Evolutionary conservation across 2,113 vertebrate species (phyloP).

Genomic region (Rhinolophus sinicus): DNA sequence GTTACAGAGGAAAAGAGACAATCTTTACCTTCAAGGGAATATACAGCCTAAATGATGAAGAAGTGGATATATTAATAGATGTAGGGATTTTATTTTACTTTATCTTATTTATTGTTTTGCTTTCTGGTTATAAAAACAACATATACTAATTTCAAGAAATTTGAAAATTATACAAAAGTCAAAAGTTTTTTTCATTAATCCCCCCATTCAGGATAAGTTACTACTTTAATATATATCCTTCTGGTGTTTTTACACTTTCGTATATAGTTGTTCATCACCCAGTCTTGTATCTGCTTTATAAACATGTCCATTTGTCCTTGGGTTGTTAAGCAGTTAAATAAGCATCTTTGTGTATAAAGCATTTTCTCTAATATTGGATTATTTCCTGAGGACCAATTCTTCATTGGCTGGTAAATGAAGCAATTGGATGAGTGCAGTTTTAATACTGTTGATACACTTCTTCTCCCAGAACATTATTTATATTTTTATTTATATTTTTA

Average conservation of each 20-base stretch:
- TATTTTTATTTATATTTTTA: constrained; percentile 20
- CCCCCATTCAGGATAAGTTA: not conserved
- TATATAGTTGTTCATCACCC: not conserved
- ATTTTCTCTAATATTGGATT: constrained; percentile 23
- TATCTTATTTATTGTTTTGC: not conserved
- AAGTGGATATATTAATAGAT: not conserved
- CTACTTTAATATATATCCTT: not conserved
- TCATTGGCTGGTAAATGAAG: not conserved
- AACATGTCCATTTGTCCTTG: not conserved
- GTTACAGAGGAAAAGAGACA: not conserved
- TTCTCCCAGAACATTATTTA: not conserved
- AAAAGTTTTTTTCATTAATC: not conserved
- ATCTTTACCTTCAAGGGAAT: not conserved
- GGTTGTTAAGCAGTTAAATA: not conserved
- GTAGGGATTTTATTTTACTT: not conserved
- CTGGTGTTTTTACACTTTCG: not conserved
- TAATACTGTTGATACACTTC: not conserved
- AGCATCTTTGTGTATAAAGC: not conserved
- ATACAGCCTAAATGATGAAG: not conserved
- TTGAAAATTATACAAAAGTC: not conserved
- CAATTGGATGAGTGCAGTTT: not conserved
- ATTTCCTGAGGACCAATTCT: not conserved
- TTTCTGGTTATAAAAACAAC: constrained; percentile 17
- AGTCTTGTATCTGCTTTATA: not conserved
- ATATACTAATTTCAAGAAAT: not conserved